Conservation (phyloP, 2,888 invertebrate genomes). For the Machimus atricapillus region DNA sequence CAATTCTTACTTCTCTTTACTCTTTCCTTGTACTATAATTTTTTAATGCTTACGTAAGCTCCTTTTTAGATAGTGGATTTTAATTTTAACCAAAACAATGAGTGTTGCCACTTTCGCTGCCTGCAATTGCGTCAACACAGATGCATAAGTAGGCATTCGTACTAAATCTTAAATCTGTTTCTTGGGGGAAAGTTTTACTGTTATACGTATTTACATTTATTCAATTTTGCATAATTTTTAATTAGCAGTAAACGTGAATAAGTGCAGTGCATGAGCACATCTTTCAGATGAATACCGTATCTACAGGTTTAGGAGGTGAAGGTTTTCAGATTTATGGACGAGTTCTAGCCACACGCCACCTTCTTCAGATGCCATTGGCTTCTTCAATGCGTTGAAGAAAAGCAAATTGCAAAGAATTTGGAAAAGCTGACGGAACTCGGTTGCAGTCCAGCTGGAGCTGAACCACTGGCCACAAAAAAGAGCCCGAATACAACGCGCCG, state of each 20-base stretch:
- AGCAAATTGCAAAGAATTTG: background rate
- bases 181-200: too few species aligned
- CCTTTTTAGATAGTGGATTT: too few species aligned
- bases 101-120: too few species aligned
- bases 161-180: too few species aligned
- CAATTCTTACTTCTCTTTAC: too few species aligned
- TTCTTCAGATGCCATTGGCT: background rate
- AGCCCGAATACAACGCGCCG: background rate
- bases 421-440: background rate
- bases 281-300: background rate
- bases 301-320: background rate
- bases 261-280: background rate
- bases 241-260: background rate
- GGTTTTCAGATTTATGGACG: background rate
- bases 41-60: too few species aligned
- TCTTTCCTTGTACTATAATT: too few species aligned
- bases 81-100: too few species aligned
- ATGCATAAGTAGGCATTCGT: too few species aligned
- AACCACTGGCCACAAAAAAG: background rate
- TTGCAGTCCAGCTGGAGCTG: background rate
- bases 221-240: background rate
- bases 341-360: background rate
- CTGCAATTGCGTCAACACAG: too few species aligned
- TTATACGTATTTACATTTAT: too few species aligned
- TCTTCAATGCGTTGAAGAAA: background rate